Evolutionary conservation across 2,113 vertebrate species (phyloP), one percentile per base, ranked within the genome.

Genomic region (Arothron firmamentum): DNA sequence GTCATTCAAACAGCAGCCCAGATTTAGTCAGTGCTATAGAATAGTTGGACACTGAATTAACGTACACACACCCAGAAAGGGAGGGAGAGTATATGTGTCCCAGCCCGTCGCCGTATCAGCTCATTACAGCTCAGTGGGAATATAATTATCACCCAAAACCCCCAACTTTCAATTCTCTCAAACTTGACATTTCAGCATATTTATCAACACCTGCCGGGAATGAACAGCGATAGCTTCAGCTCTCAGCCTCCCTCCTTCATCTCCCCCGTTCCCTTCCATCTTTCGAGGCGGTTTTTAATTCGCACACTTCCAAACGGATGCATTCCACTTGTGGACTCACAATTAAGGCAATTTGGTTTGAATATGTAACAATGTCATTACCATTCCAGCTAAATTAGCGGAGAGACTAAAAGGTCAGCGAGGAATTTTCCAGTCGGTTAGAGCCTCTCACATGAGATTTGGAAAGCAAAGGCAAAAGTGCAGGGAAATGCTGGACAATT

Each of bases 341-440:
- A 97, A 96, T 95, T 97, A 95, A 95, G 93, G 93, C 94, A 95
- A 94, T 95, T 97, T 95, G 92, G 93, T 93, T 94, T 92, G 94
- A 97, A 96, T 95, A 95, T 93, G 94, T 95, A 95, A 94, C 92
- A 91, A 95, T 93, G 94, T 94, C 95, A 96, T 96, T 98, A 96
- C 94, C 92, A 94, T 95, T 95, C 93, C 86, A 90, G 87, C 90
- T 92, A 85, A 97, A 97, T 98, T 96, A 96, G 93, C 89, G 89
- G 90, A 80, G 89, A 91, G 92, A 94, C 90, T 67, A 91, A 96
- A 96, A 96, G 95, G 95, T 97, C 95, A 95, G 92, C 91, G 88
- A 91, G 91, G 91, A 92, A 94, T 94, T 95, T 96, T 95, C 93
- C 93, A 91, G 92, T 93, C 93, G 89, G 93, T 92, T 94, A 93